Evolutionary conservation across 1,140 invertebrate genomes (phyloP).

Genomic region (Pristionchus pacificus): DNA sequence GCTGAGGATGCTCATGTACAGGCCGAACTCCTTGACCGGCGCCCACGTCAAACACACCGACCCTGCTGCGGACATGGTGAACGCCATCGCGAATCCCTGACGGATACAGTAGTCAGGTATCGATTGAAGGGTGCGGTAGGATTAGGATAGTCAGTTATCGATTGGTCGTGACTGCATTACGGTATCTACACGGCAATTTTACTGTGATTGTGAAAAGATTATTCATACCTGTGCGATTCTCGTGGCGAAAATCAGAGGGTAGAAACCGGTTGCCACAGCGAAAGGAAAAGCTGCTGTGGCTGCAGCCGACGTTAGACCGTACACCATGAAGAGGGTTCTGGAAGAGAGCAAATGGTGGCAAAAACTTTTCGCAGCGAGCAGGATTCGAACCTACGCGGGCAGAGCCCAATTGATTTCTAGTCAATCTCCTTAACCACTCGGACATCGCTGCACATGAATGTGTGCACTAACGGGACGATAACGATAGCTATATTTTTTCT

Average conservation of each 20-base stretch:
- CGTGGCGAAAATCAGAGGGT: slow-evolving; percentile 30
- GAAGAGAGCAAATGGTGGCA: not conserved
- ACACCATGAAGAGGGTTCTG: slow-evolving; percentile 42
- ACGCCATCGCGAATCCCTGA: slow-evolving; percentile 46
- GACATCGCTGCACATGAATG: not conserved
- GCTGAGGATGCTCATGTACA: slow-evolving; percentile 46
- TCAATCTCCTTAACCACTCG: not conserved
- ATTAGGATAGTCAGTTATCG: too few relatives aligned
- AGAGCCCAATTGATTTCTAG: not conserved
- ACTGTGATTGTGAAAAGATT: too few relatives aligned
- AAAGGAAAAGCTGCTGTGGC: slow-evolving; percentile 46
- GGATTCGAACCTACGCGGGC: not conserved
- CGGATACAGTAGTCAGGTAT: too few relatives aligned
- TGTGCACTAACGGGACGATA: not conserved
- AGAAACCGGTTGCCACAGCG: slow-evolving; percentile 37
- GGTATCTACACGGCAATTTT: not conserved
- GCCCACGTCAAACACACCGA: slow-evolving; percentile 46
- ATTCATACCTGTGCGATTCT: slow-evolving; percentile 42
- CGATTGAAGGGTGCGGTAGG: too few relatives aligned
- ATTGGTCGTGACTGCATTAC: too few relatives aligned
- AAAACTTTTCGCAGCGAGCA: not conserved
- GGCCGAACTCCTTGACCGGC: slow-evolving; percentile 37
- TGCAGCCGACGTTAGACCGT: slow-evolving; percentile 50
- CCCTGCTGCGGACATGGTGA: slow-evolving; percentile 46
- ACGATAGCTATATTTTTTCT: not conserved